Conservation (phyloP, 2,888 invertebrate species). For the Brenthis daphne region DNA sequence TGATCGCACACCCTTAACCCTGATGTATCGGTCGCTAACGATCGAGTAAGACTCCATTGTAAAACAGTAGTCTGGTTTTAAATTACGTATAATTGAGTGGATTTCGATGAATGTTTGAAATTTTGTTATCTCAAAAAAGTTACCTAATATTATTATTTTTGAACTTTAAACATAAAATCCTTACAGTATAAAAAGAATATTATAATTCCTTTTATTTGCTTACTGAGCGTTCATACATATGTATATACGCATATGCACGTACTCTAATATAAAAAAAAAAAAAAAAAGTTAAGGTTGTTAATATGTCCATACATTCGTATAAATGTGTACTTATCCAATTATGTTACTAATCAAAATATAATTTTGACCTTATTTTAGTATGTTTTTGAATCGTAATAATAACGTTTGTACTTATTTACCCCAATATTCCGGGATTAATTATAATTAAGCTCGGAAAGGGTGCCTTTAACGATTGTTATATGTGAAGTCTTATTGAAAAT, state of each 20-base stretch:
- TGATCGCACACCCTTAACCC: conserved; percentile 79
- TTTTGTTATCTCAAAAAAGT: no score
- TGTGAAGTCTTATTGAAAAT: conserved; percentile 9
- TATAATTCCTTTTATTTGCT: no score
- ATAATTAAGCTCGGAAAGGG: conserved; percentile 22
- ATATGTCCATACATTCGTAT: background rate
- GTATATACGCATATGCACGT: no score
- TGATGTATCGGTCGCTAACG: conserved; percentile 74
- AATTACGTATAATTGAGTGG: background rate
- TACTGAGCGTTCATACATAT: no score
- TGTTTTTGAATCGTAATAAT: conserved; percentile 25
- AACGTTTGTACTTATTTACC: conserved; percentile 26
- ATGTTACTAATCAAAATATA: conserved; percentile 5
- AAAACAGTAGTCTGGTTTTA: conserved; percentile 32
- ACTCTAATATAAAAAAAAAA: no score
- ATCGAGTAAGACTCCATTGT: conserved; percentile 57
- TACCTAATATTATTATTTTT: no score
- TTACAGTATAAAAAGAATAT: no score
- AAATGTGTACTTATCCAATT: no score
- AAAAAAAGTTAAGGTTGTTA: background rate
- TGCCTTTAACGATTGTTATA: conserved; percentile 11
- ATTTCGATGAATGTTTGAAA: background rate
- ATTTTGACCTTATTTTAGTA: conserved; percentile 8
- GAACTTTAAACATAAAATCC: no score
- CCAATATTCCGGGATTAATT: conserved; percentile 23